Base-by-base conservation (phyloP, 2,797 vertebrate genomes). In the Scarus forsteni region DNA sequence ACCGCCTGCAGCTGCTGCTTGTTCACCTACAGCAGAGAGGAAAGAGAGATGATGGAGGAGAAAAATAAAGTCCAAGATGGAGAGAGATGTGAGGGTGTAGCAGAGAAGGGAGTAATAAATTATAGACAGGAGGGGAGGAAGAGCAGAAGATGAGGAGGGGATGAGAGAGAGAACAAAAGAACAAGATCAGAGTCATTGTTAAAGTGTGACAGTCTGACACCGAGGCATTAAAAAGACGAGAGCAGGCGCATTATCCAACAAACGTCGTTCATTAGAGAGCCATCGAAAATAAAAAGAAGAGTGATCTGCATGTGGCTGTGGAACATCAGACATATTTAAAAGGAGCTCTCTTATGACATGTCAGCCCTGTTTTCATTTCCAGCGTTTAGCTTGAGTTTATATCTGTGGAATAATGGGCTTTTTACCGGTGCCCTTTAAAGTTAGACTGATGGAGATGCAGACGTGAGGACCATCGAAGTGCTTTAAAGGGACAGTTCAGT, bases 1-100 rank as follows among this genome's bases (percentile, higher is more conserved):
- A 97, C 89, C 0, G 93, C 89, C 91, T 97, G 97, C 34, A 99
- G 85, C 78, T 99, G 98, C 81, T 98, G 97, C 86, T 97, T 99
- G 87, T 98, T 98, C 78, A 99, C 95, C 98, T 99, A 74, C 50
- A 55, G 77, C n/a, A n/a, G 36, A 66, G 11, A 49, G 8, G 3
- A 6, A 12, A 18, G 38, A 10, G 3, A 39, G 38, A 44, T 0
- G 51, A 66, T 5, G 13, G 27, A 49, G 8, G 18, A 11, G 18
- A 27, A 18, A 35, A 13, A 43, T 5, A 10, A 45, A 56, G 55
- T 4, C 11, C 53, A 7, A 36, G 7, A 9, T 6, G 56, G 51
- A 60, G 51, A 38, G 52, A 68, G 53, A 44, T 38, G 54, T 14
- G 35, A 35, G 54, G 27, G 42, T 19, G 54, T 16, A 15, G 35